Evolutionary conservation across 2,113 vertebrate genomes (phyloP).

Genomic region (Rhagologus leucostigma): DNA sequence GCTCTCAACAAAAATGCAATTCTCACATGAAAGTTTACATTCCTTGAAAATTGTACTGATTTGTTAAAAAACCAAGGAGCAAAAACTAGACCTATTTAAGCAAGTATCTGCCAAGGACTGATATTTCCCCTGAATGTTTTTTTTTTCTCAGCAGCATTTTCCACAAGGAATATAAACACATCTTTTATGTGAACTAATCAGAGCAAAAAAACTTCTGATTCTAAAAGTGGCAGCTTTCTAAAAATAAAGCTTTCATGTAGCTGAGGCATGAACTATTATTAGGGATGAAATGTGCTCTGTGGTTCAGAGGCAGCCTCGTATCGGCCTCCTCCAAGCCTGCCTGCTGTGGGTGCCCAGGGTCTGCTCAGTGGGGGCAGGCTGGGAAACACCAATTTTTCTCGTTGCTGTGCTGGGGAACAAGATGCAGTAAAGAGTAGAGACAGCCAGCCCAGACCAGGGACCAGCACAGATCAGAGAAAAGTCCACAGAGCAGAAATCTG

Average conservation of each 20-base stretch:
- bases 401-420: not conserved
- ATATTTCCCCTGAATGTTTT: not conserved
- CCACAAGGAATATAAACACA: not conserved
- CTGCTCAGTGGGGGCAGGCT: not conserved
- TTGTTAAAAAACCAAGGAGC: not conserved
- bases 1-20: not conserved
- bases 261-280: not conserved
- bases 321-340: not conserved
- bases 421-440: not conserved
- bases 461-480: not conserved
- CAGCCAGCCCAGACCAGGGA: not conserved
- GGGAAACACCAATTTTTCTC: not conserved
- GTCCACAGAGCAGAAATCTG: not conserved
- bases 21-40: not conserved
- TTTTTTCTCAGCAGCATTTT: not conserved
- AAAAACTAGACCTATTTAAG: not conserved
- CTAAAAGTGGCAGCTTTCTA: not conserved
- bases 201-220: not conserved
- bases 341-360: not conserved
- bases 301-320: accelerated
- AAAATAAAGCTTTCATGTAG: not conserved
- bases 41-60: not conserved
- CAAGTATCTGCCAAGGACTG: not conserved
- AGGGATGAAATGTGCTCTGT: not conserved
- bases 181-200: not conserved